A percentile compares a stretch with the other conserved stretches of the same genome.
phyloP scores from a whole-genome alignment of 2,888 invertebrate species.

The Drosophila maculinotata region DNA sequence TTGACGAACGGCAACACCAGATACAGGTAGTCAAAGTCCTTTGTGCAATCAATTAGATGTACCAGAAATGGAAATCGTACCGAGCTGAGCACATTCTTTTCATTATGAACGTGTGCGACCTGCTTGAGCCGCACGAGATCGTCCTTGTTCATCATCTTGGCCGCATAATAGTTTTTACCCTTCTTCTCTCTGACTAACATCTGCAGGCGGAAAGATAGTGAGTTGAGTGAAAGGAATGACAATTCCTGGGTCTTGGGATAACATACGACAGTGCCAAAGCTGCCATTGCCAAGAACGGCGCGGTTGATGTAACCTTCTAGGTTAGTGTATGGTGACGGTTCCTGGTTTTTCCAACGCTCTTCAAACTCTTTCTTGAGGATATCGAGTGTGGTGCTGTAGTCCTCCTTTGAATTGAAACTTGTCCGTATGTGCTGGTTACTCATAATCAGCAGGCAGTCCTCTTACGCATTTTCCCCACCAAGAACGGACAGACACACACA shows the following conservation, averaged over 20 bases:
- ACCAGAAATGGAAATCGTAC: conserved; percentile 95
- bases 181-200: conserved; percentile 61
- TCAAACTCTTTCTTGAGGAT: conserved; percentile 57
- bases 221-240: no score
- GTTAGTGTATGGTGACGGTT: conserved; percentile 60
- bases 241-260: no score
- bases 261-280: conserved; percentile 73
- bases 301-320: conserved; percentile 57
- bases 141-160: conserved; percentile 95
- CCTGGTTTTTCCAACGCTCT: conserved; percentile 55
- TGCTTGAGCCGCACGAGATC: conserved; percentile 94
- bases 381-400: conserved; percentile 51
- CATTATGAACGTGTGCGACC: conserved; percentile 95
- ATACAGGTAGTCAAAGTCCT: conserved; percentile 94
- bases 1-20: conserved; percentile 93
- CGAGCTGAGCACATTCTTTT: conserved; percentile 94
- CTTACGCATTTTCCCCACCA: conserved; percentile 49
- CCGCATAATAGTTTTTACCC: conserved; percentile 89
- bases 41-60: conserved; percentile 92
- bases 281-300: conserved; percentile 65
- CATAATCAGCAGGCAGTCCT: conserved; percentile 51
- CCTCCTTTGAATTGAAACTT: conserved; percentile 65
- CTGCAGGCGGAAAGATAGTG: conserved; percentile 17
- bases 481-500: conserved; percentile 24
- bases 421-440: conserved; percentile 39